phyloP scores from a whole-genome alignment of 2,888 invertebrate species.

The Blomia tropicalis region DNA sequence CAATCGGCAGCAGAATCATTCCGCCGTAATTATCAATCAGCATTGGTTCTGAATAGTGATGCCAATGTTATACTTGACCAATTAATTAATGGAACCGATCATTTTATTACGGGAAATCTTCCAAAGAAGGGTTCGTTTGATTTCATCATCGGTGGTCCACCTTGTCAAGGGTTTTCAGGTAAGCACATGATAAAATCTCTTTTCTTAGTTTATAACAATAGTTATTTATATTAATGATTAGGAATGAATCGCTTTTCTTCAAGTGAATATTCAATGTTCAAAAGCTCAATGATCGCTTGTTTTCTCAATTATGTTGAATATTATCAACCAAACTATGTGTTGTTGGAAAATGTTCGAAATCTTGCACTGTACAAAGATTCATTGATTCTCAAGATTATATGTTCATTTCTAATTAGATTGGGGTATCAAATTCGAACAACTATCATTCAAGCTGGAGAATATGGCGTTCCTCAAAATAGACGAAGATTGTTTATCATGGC shows the following conservation, averaged over 20 bases:
- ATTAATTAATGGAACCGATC: constrained; percentile 41
- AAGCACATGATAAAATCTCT: too few species aligned
- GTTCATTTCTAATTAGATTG: constrained; percentile 58
- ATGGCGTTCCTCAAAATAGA: constrained; percentile 65
- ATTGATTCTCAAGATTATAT: constrained; percentile 61
- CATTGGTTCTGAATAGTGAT: constrained; percentile 62
- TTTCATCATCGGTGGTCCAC: constrained; percentile 66
- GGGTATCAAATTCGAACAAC: constrained; percentile 75
- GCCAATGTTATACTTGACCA: constrained; percentile 54
- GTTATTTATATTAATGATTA: background rate
- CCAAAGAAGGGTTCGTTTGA: constrained; percentile 66
- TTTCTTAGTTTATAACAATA: background rate
- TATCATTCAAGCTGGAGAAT: constrained; percentile 67
- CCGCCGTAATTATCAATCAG: constrained; percentile 53
- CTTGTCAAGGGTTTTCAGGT: constrained; percentile 66
- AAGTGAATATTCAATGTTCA: constrained; percentile 64
- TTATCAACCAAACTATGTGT: constrained; percentile 62
- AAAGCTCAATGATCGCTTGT: constrained; percentile 64
- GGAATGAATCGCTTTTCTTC: constrained; percentile 76
- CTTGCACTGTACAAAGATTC: constrained; percentile 65
- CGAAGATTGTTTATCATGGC: constrained; percentile 60
- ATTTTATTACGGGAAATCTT: constrained; percentile 37
- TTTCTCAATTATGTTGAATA: constrained; percentile 69
- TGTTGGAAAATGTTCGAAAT: constrained; percentile 69
- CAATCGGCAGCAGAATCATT: constrained; percentile 62